A percentile compares a stretch with the other conserved stretches of the same genome.
Conservation (phyloP, 37 sponge, comb jelly and placozoan genomes). For the Mnemiopsis leidyi region DNA sequence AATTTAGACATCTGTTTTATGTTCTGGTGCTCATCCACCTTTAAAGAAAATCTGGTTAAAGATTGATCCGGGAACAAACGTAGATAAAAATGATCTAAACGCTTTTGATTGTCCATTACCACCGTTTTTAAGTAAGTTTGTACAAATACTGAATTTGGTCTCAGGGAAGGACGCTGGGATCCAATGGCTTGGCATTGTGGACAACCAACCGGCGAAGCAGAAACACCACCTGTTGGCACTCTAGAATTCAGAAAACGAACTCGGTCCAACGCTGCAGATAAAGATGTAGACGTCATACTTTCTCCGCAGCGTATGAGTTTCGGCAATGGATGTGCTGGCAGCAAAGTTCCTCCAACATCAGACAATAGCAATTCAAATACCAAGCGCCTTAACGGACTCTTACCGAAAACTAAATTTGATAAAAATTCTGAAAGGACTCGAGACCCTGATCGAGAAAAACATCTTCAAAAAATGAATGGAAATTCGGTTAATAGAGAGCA, state of each 20-base stretch:
- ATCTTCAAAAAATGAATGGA: constrained; percentile 50
- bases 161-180: constrained; percentile 57
- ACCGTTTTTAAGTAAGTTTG: too few species aligned
- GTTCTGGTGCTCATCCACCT: too few species aligned
- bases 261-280: constrained; percentile 27
- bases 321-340: constrained; percentile 59
- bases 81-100: background rate
- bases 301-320: constrained; percentile 62
- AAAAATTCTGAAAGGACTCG: background rate
- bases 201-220: background rate
- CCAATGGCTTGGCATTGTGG: constrained; percentile 60
- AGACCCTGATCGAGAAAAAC: constrained; percentile 62
- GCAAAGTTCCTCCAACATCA: background rate
- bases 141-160: too few species aligned
- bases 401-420: constrained; percentile 60
- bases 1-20: too few species aligned
- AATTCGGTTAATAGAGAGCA: constrained; percentile 43
- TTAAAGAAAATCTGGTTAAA: too few species aligned
- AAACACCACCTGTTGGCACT: constrained; percentile 23
- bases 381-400: constrained; percentile 57
- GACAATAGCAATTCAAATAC: background rate
- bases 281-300: constrained; percentile 37
- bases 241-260: constrained; percentile 62
- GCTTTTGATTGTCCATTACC: background rate
- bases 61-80: too few species aligned